These are phyloP conservation scores for Barypeithes pellucidus DNA, from an alignment of 2,888 invertebrate genomes.

Conservation along the genomic window DNA sequence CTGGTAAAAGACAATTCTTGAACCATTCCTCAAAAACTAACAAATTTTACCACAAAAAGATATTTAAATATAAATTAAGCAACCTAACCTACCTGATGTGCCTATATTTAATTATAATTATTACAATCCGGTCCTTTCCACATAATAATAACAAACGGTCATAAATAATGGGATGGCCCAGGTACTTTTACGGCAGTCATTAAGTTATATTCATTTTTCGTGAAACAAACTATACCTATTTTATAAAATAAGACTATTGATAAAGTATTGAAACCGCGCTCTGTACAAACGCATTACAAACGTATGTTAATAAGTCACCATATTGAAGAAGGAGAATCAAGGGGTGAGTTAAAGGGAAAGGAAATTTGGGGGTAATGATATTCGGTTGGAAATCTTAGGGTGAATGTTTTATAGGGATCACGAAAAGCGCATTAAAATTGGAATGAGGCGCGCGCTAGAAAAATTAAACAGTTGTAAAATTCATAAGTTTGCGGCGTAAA, in stretches of 20 bases:
- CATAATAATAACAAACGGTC: too few species aligned
- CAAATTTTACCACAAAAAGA: too few species aligned
- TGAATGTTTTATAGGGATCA: conserved; percentile 51
- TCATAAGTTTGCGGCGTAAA: conserved; percentile 61
- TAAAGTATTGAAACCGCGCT: not conserved
- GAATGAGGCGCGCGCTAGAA: conserved; percentile 53
- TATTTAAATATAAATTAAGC: too few species aligned
- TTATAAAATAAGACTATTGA: not conserved
- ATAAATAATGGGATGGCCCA: too few species aligned
- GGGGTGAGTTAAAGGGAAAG: conserved; percentile 44
- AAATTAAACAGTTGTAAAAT: conserved; percentile 63
- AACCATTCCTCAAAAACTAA: too few species aligned
- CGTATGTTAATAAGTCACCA: conserved; percentile 16
- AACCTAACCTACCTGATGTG: too few species aligned
- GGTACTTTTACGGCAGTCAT: too few species aligned
- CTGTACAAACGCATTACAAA: not conserved
- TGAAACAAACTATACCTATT: too few species aligned
- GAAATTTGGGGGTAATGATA: conserved; percentile 54
- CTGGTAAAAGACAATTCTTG: too few species aligned
- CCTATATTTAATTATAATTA: too few species aligned
- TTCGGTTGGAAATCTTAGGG: conserved; percentile 49
- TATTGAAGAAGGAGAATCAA: conserved; percentile 18
- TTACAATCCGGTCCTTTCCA: too few species aligned
- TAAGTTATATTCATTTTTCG: too few species aligned
- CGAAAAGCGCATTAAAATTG: conserved; percentile 54